Evolutionary conservation across 2,797 vertebrate genomes (phyloP), one percentile per base, ranked within the genome.

Genomic region (Champsocephalus gunnari): DNA sequence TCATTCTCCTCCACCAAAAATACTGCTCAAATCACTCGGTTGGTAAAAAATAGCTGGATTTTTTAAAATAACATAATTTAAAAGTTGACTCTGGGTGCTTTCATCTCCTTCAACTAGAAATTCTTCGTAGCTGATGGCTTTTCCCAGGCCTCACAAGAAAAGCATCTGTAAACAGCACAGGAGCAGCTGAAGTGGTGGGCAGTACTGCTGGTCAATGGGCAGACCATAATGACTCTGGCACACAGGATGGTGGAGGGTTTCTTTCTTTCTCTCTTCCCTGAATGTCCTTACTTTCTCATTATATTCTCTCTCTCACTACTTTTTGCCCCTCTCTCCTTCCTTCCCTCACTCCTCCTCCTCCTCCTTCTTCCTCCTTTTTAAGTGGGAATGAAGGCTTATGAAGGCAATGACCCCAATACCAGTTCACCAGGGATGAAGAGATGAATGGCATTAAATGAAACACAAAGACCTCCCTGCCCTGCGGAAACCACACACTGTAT

Each of bases 171-270:
- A 88, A 90, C 75, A 54, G 78, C 2, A 53, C 61, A 68, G 76
- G 82, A 87, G 83, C 78, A 78, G 84, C 83, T 91, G 80, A 90
- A 91, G 88, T 85, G 86, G 82, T 82, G 80, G 85, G 87, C 75
- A 73, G 89, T 86, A 82, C 82, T 65, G 71, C 62, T 77, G 79
- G 73, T 87, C 87, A 86, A 83, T 89, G 73, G 86, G 32, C 19
- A 49, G 38, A 59, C 61, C 71, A 91, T 87, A 91, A 90, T 88
- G 84, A 87, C 82, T 81, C 83, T 89, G 92, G 89, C 89, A 89
- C 75, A 66, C 79, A 51, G 81, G 71, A 54, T 7, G 9, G 47
- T 71, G 73, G 75, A 87, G 83, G 76, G 71, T 55, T 80, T 75
- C 76, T 87, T 73, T 83, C 72, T 84, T 78, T 82, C 62, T 75